Percentiles rank a stretch among this genome's conserved stretches.
These are phyloP conservation scores for Caenorhabditis macrosperma DNA, from an alignment of 2,888 invertebrate species.

Conservation along the genomic window DNA sequence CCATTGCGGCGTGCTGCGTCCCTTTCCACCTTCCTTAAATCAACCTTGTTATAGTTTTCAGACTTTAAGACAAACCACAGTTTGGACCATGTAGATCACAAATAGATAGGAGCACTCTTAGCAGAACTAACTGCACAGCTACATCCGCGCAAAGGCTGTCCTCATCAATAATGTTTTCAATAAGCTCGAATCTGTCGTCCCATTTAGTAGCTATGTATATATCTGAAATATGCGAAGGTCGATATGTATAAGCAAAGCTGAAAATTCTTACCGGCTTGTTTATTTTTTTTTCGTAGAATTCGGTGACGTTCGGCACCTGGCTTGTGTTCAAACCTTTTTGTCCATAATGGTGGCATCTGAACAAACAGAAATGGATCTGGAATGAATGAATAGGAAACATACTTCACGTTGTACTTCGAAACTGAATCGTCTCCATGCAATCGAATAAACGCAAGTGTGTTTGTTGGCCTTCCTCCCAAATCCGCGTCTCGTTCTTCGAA, in stretches of 20 bases:
- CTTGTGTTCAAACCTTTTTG: constrained; percentile 24
- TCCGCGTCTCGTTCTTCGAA: constrained; percentile 36
- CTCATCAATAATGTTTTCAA: constrained; percentile 29
- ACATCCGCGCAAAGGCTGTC: constrained; percentile 39
- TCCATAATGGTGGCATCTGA: constrained; percentile 46
- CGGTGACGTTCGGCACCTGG: constrained; percentile 38
- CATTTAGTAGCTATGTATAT: constrained; percentile 49
- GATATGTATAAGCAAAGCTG: constrained; percentile 38
- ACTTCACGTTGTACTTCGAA: constrained; percentile 46
- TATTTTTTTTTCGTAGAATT: constrained; percentile 40
- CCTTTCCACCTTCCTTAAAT: constrained; percentile 47
- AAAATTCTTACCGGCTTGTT: constrained; percentile 52
- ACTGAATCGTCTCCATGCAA: constrained; percentile 46
- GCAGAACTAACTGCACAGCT: constrained; percentile 36
- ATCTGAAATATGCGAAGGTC: constrained; percentile 45
- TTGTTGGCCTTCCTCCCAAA: constrained; percentile 26
- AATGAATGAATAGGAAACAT: constrained; percentile 52
- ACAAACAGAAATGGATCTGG: constrained; percentile 30
- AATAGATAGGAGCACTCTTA: constrained; percentile 26
- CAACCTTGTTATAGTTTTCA: constrained; percentile 31
- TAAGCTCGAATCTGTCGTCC: constrained; percentile 35
- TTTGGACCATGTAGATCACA: constrained; percentile 22
- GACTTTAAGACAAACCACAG: constrained; percentile 42
- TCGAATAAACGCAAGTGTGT: constrained; percentile 37
- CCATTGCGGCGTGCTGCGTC: constrained; percentile 39